phyloP scores from a whole-genome alignment of 2,113 vertebrate species.

The Pionites leucogaster region DNA sequence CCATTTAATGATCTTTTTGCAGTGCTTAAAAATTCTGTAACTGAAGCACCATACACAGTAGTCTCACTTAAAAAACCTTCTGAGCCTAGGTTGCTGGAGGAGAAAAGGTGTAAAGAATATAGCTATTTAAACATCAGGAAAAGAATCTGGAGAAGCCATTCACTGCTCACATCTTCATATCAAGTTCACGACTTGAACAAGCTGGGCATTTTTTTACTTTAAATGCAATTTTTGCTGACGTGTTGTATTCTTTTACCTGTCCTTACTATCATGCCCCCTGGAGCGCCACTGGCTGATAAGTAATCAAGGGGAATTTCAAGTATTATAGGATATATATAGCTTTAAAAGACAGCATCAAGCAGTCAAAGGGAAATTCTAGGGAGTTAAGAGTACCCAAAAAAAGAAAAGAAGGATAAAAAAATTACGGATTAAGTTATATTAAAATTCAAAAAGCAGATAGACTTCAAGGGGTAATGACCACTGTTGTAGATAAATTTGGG shows the following conservation, averaged over 20 bases:
- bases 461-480: not conserved
- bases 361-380: not conserved
- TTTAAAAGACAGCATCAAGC: not conserved
- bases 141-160: not conserved
- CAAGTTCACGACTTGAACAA: not conserved
- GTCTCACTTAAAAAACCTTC: not conserved
- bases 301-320: not conserved
- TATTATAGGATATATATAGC: not conserved
- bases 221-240: not conserved
- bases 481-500: not conserved
- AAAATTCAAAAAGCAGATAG: not conserved
- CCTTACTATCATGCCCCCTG: not conserved
- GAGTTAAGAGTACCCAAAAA: not conserved
- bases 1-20: conserved; percentile 39
- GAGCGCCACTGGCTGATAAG: not conserved
- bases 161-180: not conserved
- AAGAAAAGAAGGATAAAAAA: not conserved
- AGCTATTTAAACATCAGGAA: not conserved
- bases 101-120: not conserved
- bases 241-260: not conserved
- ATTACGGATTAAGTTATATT: not conserved
- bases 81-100: not conserved
- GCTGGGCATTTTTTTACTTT: not conserved
- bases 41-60: not conserved
- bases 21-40: conserved; percentile 2